Conservation (phyloP, 2,113 vertebrate genomes). For the Menura novaehollandiae region DNA sequence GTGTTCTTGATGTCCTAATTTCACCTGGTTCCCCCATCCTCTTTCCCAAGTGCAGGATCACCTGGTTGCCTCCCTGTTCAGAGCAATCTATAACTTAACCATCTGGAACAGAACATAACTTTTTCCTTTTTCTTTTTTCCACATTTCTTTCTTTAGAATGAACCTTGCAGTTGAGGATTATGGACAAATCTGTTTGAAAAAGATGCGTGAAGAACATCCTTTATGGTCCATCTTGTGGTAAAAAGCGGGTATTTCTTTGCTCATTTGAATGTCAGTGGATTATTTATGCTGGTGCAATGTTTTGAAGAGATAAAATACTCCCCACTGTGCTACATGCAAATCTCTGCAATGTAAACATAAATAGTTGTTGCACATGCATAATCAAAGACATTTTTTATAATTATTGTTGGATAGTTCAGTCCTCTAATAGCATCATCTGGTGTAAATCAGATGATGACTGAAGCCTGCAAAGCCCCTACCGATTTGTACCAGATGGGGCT, state of each 20-base stretch:
- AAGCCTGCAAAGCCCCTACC: slow-evolving; percentile 32
- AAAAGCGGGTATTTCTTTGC: slow-evolving; percentile 35
- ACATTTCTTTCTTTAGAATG: background rate
- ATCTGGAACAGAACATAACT: background rate
- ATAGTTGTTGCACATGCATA: slow-evolving; percentile 26
- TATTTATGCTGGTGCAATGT: slow-evolving; percentile 63
- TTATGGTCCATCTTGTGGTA: slow-evolving; percentile 55
- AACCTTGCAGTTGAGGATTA: slow-evolving; percentile 8
- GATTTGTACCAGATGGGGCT: slow-evolving; percentile 47
- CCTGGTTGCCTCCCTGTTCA: background rate
- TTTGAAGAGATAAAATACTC: slow-evolving; percentile 68
- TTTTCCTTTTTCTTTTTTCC: background rate
- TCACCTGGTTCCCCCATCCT: background rate
- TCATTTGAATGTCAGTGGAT: slow-evolving; percentile 61
- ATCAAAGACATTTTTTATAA: slow-evolving; percentile 37
- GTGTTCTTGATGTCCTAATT: background rate
- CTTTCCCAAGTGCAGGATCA: background rate
- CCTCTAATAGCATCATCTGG: slow-evolving; percentile 45
- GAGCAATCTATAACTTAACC: background rate
- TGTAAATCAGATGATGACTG: slow-evolving; percentile 38
- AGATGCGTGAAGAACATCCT: background rate
- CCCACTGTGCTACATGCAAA: slow-evolving; percentile 61
- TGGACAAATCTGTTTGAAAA: slow-evolving; percentile 40
- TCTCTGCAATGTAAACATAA: slow-evolving; percentile 51
- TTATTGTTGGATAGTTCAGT: slow-evolving; percentile 20